Evolutionary conservation across 1,140 invertebrate genomes (phyloP).

Genomic region (Rhopalosiphum padi): DNA sequence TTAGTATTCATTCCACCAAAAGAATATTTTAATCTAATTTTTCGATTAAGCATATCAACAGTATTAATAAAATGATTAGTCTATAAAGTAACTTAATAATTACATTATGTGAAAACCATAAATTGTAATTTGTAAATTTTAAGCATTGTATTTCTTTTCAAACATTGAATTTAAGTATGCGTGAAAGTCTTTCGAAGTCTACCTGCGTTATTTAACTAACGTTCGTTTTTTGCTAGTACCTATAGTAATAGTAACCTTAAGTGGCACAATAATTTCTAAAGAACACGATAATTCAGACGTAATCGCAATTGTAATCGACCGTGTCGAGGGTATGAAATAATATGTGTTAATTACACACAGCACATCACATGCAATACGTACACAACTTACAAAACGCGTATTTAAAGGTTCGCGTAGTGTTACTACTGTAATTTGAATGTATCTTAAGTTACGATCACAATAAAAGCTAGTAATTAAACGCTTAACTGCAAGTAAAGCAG

Average conservation of each 20-base stretch:
- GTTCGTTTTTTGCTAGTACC: not conserved
- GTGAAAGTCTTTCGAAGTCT: not conserved
- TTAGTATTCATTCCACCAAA: not conserved
- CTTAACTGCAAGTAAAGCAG: not conserved
- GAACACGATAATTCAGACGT: slow-evolving; percentile 27
- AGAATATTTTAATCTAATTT: not conserved
- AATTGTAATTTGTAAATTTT: not conserved
- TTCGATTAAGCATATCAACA: not conserved
- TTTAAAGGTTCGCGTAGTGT: slow-evolving; percentile 23
- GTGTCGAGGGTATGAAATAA: slow-evolving; percentile 5
- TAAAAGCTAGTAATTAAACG: slow-evolving; percentile 53
- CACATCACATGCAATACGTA: slow-evolving; percentile 6
- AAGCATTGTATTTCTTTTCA: not conserved
- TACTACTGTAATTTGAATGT: slow-evolving; percentile 44
- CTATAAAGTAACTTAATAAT: not conserved
- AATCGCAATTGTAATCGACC: slow-evolving; percentile 23
- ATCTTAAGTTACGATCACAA: slow-evolving; percentile 14
- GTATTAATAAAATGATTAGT: not conserved
- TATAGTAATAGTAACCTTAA: not conserved
- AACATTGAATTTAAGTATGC: not conserved
- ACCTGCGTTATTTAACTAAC: not conserved
- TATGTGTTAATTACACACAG: slow-evolving; percentile 48
- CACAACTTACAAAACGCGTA: slow-evolving; percentile 17
- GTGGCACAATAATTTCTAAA: not conserved
- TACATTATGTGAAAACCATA: not conserved